Conservation (phyloP, 2,888 invertebrate genomes). For the Pocota personata region DNA sequence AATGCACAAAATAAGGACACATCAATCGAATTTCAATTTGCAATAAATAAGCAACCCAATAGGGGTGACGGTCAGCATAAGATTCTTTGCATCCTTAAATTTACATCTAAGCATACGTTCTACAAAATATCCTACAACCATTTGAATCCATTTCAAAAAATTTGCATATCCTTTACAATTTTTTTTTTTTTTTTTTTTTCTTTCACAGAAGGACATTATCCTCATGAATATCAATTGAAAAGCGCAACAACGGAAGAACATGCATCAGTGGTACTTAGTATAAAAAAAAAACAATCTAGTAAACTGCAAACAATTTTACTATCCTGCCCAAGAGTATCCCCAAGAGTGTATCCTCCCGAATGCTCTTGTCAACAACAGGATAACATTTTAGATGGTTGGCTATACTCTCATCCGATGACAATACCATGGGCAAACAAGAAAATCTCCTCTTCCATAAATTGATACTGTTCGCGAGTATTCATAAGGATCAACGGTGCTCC, state of each 20-base stretch:
- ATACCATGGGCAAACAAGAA: constrained; percentile 52
- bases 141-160: constrained; percentile 19
- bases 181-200: not conserved
- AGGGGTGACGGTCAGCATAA: constrained; percentile 13
- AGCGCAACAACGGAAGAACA: constrained; percentile 56
- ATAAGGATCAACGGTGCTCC: constrained; percentile 34
- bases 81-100: constrained; percentile 27
- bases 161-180: not conserved
- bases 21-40: constrained; percentile 42
- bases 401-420: constrained; percentile 56
- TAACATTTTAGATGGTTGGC: constrained; percentile 42
- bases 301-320: constrained; percentile 48
- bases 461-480: constrained; percentile 13
- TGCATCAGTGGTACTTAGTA: constrained; percentile 36
- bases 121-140: constrained; percentile 18
- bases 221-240: constrained; percentile 70
- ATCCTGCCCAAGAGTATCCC: constrained; percentile 12
- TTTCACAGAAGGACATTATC: constrained; percentile 30
- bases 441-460: constrained; percentile 33
- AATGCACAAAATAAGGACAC: constrained; percentile 2
- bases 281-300: not conserved
- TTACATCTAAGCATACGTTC: constrained; percentile 8
- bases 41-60: constrained; percentile 16
- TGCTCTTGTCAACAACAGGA: constrained; percentile 51
- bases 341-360: constrained; percentile 53